Base-by-base conservation (phyloP, 2,888 invertebrate genomes). In the Eilema caniola region DNA sequence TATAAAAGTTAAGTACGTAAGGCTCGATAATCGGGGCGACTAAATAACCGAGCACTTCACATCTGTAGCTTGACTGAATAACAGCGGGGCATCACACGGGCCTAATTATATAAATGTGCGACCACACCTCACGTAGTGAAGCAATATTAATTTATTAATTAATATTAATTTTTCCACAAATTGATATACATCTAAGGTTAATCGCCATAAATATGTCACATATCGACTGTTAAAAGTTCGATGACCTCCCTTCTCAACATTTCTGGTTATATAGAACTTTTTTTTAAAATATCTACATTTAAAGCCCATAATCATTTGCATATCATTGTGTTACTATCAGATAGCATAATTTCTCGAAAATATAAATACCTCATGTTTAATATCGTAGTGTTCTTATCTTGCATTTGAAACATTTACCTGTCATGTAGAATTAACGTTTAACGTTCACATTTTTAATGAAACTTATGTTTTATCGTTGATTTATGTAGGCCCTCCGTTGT, bases 41-140 rank as follows among this genome's bases (percentile, higher is more conserved):
- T 74, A 75, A 79, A 73, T 73, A 71, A 75, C 76, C 73, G 72
- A 72, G 69, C 77, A 53, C 67, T 73, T 76, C 59, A 70, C 86
- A 88, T 86, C 86, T 86, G 85, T 83, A 83, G 80, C 81, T 77
- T 53, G 53, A 33, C 59, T 66, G 68, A 77, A 66, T 74, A 72
- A 61, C 61, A n/a, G 60, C n/a, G 14, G 23, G 23, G n/a, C 33
- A 23, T 62, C 23, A 14, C 62, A n/a, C 33, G 8, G 62, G 14
- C 7, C 7, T 62, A 33, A 62, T 33, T 33, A 14, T 62, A 23
- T 62, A 23, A 62, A 23, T 24, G 14, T 62, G 62, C 33, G 62
- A 33, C 62, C 23, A 62, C 62, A 62, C 23, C 23, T 37, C 33
- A 61, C 12, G 61, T 12, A 61, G 31, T 31, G n/a, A n/a, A 33